These are phyloP conservation scores for Hemistola chrysoprasaria DNA, from an alignment of 2,888 invertebrate species.

Conservation along the genomic window DNA sequence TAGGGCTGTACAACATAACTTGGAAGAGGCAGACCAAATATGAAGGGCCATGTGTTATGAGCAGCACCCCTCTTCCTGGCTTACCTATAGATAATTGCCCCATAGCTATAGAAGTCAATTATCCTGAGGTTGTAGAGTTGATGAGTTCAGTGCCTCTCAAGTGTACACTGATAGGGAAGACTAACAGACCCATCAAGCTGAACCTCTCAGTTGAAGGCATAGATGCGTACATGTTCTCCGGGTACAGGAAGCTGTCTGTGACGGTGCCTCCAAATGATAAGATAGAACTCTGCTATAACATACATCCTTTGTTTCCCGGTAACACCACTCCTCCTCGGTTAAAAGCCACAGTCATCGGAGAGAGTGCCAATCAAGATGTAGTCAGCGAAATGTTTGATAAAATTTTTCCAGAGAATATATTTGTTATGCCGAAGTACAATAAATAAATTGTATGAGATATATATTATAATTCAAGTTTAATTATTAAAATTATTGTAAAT, in stretches of 20 bases:
- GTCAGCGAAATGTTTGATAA: slow-evolving; percentile 75
- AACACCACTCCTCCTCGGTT: slow-evolving; percentile 86
- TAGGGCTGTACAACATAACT: slow-evolving; percentile 73
- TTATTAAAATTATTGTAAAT: slow-evolving; percentile 57
- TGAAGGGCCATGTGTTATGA: slow-evolving; percentile 63
- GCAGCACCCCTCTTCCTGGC: slow-evolving; percentile 80
- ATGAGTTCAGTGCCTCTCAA: slow-evolving; percentile 87
- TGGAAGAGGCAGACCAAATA: slow-evolving; percentile 60
- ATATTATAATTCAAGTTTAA: slow-evolving; percentile 41
- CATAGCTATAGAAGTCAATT: slow-evolving; percentile 81
- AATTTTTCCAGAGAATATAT: slow-evolving; percentile 74
- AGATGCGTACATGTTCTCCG: slow-evolving; percentile 97
- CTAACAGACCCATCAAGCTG: slow-evolving; percentile 86
- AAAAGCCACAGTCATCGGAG: slow-evolving; percentile 75
- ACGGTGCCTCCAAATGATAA: slow-evolving; percentile 84
- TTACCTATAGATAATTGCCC: slow-evolving; percentile 84
- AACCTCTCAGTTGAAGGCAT: slow-evolving; percentile 89
- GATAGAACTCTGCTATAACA: slow-evolving; percentile 86
- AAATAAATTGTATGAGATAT: slow-evolving; percentile 61
- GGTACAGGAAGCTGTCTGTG: slow-evolving; percentile 91
- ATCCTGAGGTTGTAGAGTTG: slow-evolving; percentile 89
- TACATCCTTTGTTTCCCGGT: slow-evolving; percentile 90
- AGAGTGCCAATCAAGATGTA: slow-evolving; percentile 57
- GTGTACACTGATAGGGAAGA: slow-evolving; percentile 88
- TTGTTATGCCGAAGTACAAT: slow-evolving; percentile 80